phyloP scores from a whole-genome alignment of 1,140 invertebrate species.

The Drosophila kurseongensis region DNA sequence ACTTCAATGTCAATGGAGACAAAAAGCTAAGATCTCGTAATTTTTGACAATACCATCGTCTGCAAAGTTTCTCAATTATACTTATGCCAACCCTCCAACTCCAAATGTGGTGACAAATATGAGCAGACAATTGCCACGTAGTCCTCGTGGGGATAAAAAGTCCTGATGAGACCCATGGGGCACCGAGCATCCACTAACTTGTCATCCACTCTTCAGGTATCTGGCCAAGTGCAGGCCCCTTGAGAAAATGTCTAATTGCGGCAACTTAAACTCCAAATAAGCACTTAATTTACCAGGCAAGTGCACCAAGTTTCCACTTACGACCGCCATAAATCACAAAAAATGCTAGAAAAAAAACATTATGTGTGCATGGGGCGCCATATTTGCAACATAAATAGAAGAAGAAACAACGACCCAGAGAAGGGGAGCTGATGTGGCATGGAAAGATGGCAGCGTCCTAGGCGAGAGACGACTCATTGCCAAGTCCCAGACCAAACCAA shows the following conservation, averaged over 20 bases:
- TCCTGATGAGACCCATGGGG: constrained; percentile 24
- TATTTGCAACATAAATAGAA: constrained; percentile 56
- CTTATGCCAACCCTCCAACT: constrained; percentile 1
- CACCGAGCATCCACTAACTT: constrained; percentile 34
- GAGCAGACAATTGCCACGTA: constrained; percentile 18
- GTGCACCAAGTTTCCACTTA: constrained; percentile 67
- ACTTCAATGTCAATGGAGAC: constrained; percentile 12
- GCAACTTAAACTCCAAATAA: constrained; percentile 80
- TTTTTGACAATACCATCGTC: constrained; percentile 41
- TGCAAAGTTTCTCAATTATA: constrained; percentile 68
- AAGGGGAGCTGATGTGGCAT: neutral
- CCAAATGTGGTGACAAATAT: constrained; percentile 13
- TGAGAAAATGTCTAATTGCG: constrained; percentile 73
- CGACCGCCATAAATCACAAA: constrained; percentile 51
- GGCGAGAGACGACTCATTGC: constrained; percentile 60
- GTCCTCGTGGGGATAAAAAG: constrained; percentile 7
- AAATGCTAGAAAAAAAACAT: constrained; percentile 15
- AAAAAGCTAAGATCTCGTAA: constrained; percentile 20
- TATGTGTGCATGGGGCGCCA: constrained; percentile 45
- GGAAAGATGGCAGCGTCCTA: constrained; percentile 54
- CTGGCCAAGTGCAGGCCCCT: constrained; percentile 51
- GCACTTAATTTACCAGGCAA: constrained; percentile 81
- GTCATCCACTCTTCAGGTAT: constrained; percentile 38
- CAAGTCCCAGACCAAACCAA: constrained; percentile 43
- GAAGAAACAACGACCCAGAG: constrained; percentile 18